phyloP scores from a whole-genome alignment of 2,888 invertebrate genomes.

The Morpho achilles region DNA sequence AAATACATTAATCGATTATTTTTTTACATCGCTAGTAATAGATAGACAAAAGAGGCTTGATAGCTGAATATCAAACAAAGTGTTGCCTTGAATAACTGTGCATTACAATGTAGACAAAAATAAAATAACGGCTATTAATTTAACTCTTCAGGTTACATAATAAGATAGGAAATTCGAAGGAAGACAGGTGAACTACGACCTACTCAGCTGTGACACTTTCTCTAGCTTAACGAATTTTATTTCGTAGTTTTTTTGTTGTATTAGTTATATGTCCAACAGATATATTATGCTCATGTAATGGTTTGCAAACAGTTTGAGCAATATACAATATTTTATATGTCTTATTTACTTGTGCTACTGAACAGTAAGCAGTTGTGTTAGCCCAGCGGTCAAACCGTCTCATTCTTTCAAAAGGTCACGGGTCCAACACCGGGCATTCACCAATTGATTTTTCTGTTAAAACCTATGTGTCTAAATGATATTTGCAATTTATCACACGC shows the following conservation, averaged over 20 bases:
- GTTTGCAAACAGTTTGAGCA: constrained; percentile 3
- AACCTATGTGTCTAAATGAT: no score
- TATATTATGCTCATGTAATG: constrained; percentile 3
- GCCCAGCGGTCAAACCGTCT: no score
- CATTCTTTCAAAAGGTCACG: no score
- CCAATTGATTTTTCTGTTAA: no score
- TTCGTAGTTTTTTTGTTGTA: neutral
- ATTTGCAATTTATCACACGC: no score
- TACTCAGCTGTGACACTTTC: constrained; percentile 19
- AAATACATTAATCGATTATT: no score
- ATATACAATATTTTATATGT: constrained; percentile 1
- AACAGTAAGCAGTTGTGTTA: no score
- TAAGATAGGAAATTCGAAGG: neutral
- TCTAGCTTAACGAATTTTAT: constrained; percentile 6
- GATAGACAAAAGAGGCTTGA: neutral
- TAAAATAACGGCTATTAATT: neutral
- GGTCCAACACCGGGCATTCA: no score
- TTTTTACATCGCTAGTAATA: no score
- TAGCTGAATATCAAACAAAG: neutral
- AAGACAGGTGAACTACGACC: constrained; percentile 13
- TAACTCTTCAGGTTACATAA: neutral
- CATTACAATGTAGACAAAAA: neutral
- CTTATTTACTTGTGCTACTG: no score
- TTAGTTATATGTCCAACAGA: constrained; percentile 5
- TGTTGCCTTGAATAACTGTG: neutral